Conservation (phyloP, 2,113 vertebrate genomes). For the Brachypteracias leptosomus region DNA sequence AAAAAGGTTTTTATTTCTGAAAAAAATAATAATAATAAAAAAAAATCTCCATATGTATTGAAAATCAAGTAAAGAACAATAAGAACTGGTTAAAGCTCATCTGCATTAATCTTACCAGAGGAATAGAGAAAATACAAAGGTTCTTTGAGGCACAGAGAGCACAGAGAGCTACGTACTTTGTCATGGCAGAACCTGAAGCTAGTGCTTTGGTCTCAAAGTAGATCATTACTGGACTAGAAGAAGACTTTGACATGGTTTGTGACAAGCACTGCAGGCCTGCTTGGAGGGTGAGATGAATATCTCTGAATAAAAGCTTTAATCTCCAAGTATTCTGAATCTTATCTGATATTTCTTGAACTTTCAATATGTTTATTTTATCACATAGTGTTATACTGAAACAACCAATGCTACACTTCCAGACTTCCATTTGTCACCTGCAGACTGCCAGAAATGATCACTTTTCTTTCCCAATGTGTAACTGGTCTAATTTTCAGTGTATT, state of each 20-base stretch:
- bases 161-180: rapidly evolving
- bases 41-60: background rate
- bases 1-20: background rate
- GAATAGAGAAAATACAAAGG: background rate
- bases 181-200: background rate
- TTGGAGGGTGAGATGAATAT: background rate
- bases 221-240: background rate
- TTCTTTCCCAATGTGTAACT: background rate
- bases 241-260: background rate
- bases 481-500: background rate
- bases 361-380: background rate
- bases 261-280: background rate
- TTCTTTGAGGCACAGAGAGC: background rate
- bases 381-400: background rate
- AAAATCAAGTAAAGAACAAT: background rate
- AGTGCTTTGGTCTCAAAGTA: background rate
- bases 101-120: background rate
- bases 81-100: background rate
- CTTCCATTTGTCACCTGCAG: background rate
- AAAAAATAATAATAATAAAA: background rate
- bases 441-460: background rate
- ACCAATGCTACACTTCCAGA: background rate
- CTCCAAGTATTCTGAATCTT: background rate
- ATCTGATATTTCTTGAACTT: background rate
- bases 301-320: background rate